Conservation (phyloP, 1,140 invertebrate species). For the Ganaspis sp. region DNA sequence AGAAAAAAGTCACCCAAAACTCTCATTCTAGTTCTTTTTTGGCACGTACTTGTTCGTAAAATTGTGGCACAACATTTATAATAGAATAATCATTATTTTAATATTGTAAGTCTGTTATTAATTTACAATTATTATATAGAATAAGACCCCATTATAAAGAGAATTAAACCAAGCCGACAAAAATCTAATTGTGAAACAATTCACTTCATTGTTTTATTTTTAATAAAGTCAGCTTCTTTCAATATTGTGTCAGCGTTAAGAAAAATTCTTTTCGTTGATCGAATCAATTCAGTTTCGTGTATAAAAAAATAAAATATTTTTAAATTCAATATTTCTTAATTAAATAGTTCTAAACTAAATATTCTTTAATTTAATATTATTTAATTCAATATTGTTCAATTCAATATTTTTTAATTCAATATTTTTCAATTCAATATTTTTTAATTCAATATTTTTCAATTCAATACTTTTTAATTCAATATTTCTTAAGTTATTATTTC, state of each 20-base stretch:
- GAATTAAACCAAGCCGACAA: slow-evolving; percentile 28
- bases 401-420: too few relatives aligned
- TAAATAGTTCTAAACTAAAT: not conserved
- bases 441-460: too few relatives aligned
- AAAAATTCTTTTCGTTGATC: too few relatives aligned
- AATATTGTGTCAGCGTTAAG: too few relatives aligned
- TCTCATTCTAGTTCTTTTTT: slow-evolving; percentile 37
- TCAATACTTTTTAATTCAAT: too few relatives aligned
- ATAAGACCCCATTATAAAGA: slow-evolving; percentile 49
- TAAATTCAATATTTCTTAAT: not conserved
- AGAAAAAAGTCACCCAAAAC: slow-evolving; percentile 3
- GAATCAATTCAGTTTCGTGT: not conserved
- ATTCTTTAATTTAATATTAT: too few relatives aligned
- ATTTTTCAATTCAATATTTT: too few relatives aligned
- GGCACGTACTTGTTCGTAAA: slow-evolving; percentile 56
- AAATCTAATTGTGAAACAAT: not conserved
- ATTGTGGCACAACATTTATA: slow-evolving; percentile 61
- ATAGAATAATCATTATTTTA: slow-evolving; percentile 34
- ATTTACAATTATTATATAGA: slow-evolving; percentile 56
- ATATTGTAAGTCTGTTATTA: slow-evolving; percentile 47
- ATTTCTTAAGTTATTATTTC: too few relatives aligned
- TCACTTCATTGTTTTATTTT: not conserved
- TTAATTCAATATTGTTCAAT: too few relatives aligned
- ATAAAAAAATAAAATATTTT: too few relatives aligned
- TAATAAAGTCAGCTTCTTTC: too few relatives aligned